Conservation (phyloP, 2,797 vertebrate genomes). For the Enteromius treurensis region DNA sequence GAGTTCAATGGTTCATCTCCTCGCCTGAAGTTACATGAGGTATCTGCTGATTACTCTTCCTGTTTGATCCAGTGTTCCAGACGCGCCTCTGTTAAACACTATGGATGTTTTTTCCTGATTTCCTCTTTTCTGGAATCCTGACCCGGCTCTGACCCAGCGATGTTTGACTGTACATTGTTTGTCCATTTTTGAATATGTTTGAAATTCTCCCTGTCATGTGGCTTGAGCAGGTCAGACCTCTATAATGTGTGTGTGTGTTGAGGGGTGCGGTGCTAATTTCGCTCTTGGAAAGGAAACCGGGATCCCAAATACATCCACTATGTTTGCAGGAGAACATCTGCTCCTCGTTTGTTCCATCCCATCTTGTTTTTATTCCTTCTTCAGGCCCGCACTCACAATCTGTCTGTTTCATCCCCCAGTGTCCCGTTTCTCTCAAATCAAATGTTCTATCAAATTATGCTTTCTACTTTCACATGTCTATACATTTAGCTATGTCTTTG, state of each 20-base stretch:
- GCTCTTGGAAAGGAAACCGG: conserved; percentile 58
- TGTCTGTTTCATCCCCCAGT: conserved; percentile 47
- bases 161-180: conserved; percentile 26
- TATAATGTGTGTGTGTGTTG: conserved; percentile 8
- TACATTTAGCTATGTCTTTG: conserved; percentile 40
- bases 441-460: conserved; percentile 45
- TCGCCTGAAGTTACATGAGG: conserved; percentile 25
- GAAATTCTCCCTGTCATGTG: conserved; percentile 28
- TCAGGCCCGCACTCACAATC: conserved; percentile 61
- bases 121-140: conserved; percentile 38
- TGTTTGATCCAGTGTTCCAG: conserved; percentile 39
- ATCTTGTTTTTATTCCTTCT: conserved; percentile 68
- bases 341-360: conserved; percentile 70
- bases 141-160: conserved; percentile 16
- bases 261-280: conserved; percentile 56
- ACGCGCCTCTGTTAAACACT: conserved; percentile 20
- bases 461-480: conserved; percentile 45
- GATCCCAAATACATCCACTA: conserved; percentile 59
- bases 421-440: conserved; percentile 46
- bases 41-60: conserved; percentile 48
- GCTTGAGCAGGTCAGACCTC: conserved; percentile 30
- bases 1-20: conserved; percentile 40
- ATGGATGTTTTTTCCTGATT: conserved; percentile 37
- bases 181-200: conserved; percentile 40
- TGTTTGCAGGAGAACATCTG: conserved; percentile 75